These are phyloP conservation scores for Distichodus sexfasciatus DNA, from an alignment of 2,797 vertebrate species.

Conservation along the genomic window DNA sequence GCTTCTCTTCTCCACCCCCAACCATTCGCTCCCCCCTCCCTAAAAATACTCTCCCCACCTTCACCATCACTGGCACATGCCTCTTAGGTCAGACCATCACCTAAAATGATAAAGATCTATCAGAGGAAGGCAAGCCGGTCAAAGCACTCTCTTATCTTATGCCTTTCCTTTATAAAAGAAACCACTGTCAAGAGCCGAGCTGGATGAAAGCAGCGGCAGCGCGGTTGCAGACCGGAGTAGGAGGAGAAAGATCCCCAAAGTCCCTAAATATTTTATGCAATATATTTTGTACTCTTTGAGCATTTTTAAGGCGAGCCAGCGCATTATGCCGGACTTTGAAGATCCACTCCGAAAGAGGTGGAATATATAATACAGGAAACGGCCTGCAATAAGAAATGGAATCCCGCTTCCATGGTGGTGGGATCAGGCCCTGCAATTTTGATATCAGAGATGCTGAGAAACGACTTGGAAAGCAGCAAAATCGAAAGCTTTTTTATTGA, in stretches of 20 bases:
- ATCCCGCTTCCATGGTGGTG: slow-evolving; percentile 8
- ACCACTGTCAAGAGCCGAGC: slow-evolving; percentile 71
- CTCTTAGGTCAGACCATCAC: slow-evolving; percentile 81
- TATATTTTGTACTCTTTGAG: slow-evolving; percentile 78
- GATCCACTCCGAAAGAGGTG: slow-evolving; percentile 44
- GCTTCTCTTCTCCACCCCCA: too few species aligned
- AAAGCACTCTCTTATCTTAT: slow-evolving; percentile 75
- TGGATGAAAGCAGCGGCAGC: slow-evolving; percentile 73
- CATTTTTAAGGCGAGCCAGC: slow-evolving; percentile 62
- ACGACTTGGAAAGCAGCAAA: slow-evolving; percentile 5
- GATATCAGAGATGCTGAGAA: neutral
- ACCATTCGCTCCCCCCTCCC: too few species aligned
- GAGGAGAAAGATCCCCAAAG: slow-evolving; percentile 65
- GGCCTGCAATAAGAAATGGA: slow-evolving; percentile 43
- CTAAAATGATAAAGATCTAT: slow-evolving; percentile 85
- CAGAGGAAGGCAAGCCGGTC: slow-evolving; percentile 70
- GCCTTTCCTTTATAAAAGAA: slow-evolving; percentile 71
- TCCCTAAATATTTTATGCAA: slow-evolving; percentile 77
- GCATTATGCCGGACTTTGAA: slow-evolving; percentile 61
- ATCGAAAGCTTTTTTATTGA: neutral
- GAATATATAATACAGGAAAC: slow-evolving; percentile 51
- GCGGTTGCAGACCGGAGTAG: slow-evolving; percentile 62
- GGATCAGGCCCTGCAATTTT: slow-evolving; percentile 20
- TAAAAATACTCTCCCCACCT: too few species aligned
- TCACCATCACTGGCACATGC: slow-evolving; percentile 66